phyloP scores from a whole-genome alignment of 2,797 vertebrate species.

The Anableps anableps region DNA sequence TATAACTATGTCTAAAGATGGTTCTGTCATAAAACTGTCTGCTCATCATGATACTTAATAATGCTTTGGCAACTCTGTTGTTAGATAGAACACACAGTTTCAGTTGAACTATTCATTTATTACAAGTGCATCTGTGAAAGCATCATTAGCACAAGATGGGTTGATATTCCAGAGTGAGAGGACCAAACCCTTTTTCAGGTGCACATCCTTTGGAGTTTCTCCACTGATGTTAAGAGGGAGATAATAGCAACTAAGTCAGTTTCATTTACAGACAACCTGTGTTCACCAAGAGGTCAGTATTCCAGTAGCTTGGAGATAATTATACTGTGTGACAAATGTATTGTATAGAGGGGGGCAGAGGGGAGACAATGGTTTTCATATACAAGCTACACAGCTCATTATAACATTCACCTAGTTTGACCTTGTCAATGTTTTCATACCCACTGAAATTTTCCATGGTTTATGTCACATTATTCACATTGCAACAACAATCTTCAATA shows the following conservation, averaged over 20 bases:
- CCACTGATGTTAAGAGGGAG: not conserved
- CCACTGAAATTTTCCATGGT: not conserved
- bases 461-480: not conserved
- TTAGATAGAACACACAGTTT: too few relatives aligned
- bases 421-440: not conserved
- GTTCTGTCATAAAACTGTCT: not conserved
- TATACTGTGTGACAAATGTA: not conserved
- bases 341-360: not conserved
- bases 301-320: not conserved
- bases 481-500: not conserved
- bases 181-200: slow-evolving; percentile 7
- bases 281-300: slow-evolving; percentile 1
- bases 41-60: not conserved
- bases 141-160: slow-evolving; percentile 38
- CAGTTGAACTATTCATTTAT: slow-evolving; percentile 19
- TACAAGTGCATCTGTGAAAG: slow-evolving; percentile 16
- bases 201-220: slow-evolving; percentile 7
- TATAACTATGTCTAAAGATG: not conserved
- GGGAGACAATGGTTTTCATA: not conserved
- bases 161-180: slow-evolving; percentile 25
- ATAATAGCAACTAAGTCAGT: not conserved
- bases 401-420: not conserved
- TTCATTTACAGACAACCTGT: not conserved
- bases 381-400: not conserved
- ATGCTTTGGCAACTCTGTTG: not conserved